phyloP scores from a whole-genome alignment of 2,113 vertebrate species.

The Platichthys stellatus region DNA sequence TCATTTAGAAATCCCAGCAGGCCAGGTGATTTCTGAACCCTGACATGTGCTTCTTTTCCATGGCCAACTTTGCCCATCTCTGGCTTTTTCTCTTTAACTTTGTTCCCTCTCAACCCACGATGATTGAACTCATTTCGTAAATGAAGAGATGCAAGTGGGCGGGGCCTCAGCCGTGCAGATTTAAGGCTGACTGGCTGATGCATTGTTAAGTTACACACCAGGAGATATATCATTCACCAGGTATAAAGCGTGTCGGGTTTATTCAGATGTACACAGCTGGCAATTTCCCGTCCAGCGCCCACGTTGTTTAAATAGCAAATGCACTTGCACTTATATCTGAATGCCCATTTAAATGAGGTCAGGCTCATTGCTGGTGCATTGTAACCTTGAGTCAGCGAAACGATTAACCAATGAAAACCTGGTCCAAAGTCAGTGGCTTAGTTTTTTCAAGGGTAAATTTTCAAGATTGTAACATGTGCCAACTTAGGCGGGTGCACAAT shows the following conservation, averaged over 20 bases:
- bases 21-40: constrained; percentile 60
- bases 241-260: background rate
- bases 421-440: background rate
- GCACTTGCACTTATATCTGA: no score
- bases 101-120: background rate
- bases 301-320: background rate
- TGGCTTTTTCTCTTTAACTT: background rate
- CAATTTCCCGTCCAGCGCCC: background rate
- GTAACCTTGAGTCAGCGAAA: background rate
- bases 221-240: background rate
- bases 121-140: constrained; percentile 15
- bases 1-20: constrained; percentile 56
- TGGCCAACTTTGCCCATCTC: constrained; percentile 47
- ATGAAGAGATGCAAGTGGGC: constrained; percentile 26
- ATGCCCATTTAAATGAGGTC: no score
- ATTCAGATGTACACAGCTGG: no score
- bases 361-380: background rate
- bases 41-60: constrained; percentile 73
- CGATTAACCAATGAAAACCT: background rate
- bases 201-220: constrained; percentile 26
- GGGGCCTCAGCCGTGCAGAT: constrained; percentile 44
- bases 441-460: no score
- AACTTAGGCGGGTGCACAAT: background rate
- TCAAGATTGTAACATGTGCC: background rate
- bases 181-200: constrained; percentile 49